Conservation (phyloP, 2,888 invertebrate species). For the Rhogogaster chlorosoma region DNA sequence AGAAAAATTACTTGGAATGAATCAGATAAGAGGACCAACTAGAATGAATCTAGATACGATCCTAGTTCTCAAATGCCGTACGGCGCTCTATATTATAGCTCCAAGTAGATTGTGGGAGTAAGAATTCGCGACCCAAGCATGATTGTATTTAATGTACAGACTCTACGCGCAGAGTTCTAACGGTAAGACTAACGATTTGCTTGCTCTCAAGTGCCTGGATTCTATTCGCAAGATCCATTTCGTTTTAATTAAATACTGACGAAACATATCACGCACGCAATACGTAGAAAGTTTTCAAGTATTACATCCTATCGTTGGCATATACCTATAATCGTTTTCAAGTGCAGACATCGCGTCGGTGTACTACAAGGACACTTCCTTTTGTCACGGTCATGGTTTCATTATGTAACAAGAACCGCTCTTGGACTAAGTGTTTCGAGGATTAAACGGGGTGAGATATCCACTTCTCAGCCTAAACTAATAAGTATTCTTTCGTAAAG, state of each 20-base stretch:
- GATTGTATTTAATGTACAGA: background rate
- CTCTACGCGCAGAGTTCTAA: conserved; percentile 22
- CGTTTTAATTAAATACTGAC: background rate
- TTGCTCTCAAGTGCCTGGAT: conserved; percentile 6
- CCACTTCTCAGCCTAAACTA: background rate
- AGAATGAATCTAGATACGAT: conserved; percentile 20
- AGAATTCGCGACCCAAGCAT: conserved; percentile 26
- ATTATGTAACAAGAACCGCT: background rate
- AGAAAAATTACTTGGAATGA: conserved; percentile 17
- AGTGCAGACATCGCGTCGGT: conserved; percentile 15
- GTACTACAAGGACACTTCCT: conserved; percentile 31
- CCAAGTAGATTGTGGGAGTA: conserved; percentile 14
- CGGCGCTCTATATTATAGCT: background rate
- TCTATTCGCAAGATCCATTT: background rate
- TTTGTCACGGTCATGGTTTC: conserved; percentile 34
- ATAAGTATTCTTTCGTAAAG: background rate
- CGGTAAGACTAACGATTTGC: conserved; percentile 13
- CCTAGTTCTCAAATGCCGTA: conserved; percentile 6
- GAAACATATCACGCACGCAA: conserved; percentile 19
- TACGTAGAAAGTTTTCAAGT: conserved; percentile 26
- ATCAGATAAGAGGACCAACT: conserved; percentile 30
- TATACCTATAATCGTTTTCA: background rate
- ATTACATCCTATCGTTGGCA: conserved; percentile 19
- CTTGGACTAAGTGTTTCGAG: background rate
- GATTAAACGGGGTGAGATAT: background rate